These are phyloP conservation scores for Pocota personata DNA, from an alignment of 2,888 invertebrate species.

Conservation along the genomic window DNA sequence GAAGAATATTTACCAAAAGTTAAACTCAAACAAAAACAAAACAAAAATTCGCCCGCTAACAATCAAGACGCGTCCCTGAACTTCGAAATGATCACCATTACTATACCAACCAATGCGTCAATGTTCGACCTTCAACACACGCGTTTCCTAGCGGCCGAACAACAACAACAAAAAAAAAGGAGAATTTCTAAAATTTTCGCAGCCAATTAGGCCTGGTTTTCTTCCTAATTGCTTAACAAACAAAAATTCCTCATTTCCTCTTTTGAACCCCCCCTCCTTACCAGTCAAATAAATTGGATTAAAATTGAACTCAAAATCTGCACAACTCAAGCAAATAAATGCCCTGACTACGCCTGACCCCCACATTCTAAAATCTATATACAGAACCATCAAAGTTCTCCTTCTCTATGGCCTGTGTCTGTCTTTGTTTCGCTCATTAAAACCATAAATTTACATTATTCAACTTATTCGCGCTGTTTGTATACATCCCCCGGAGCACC, in stretches of 20 bases:
- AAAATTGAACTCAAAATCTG: slow-evolving; percentile 56
- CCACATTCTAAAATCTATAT: neutral
- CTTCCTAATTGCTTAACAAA: slow-evolving; percentile 64
- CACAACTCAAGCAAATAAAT: slow-evolving; percentile 33
- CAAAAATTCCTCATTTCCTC: slow-evolving; percentile 30
- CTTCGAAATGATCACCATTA: slow-evolving; percentile 13
- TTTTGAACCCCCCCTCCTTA: neutral
- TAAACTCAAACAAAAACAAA: slow-evolving; percentile 28
- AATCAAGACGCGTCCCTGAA: slow-evolving; percentile 2
- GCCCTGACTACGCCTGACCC: neutral
- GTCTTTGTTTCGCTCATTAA: slow-evolving; percentile 29
- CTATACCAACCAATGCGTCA: no score
- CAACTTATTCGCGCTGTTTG: slow-evolving; percentile 40
- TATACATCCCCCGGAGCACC: neutral
- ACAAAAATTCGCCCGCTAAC: slow-evolving; percentile 2
- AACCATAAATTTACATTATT: slow-evolving; percentile 56
- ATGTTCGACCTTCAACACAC: neutral
- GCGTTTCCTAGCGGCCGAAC: neutral
- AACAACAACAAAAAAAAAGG: neutral
- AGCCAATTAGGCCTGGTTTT: slow-evolving; percentile 60
- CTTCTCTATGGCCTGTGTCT: neutral
- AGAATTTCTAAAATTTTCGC: slow-evolving; percentile 40
- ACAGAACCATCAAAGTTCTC: neutral
- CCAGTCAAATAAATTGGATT: slow-evolving; percentile 53
- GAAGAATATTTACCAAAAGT: neutral